Evolutionary conservation across 2,888 invertebrate species (phyloP), one percentile per base, ranked within the genome.

Genomic region (Leptinotarsa peninsularis): DNA sequence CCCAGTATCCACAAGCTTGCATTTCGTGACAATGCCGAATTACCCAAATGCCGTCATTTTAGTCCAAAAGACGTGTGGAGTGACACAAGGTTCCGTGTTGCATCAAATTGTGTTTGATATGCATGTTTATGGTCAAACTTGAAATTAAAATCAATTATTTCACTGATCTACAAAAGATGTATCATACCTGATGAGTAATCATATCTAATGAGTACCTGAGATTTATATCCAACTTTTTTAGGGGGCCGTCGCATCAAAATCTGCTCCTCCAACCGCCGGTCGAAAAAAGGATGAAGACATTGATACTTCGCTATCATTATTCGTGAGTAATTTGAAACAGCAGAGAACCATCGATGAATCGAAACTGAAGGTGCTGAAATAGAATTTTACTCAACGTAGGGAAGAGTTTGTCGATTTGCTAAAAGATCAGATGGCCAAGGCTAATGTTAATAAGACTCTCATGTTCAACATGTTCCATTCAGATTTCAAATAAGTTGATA

Each of bases 301-400:
- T 15, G 97, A 97, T 82, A 92, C 90, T 0, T 92, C 94, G 0
- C 95, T 96, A 0, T 88, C 96, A 3, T 89, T 98, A 66, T 93
- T 94, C 0, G 91, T 93, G 21, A 97, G 96, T 85, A 96, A 94
- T 85, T 90, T 95, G 69, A 99, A 99, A 88, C 95, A 96, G 86
- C 97, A 98, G 87, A 91, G 99, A 72, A 92, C 96, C 66, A 94
- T 96, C 67, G 99, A 99, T 85, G 99, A 99, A 87, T 96, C 96
- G 84, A 96, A 96, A 87, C 90, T 98, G 74, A 97, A 97, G 90
- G 93, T 95, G 5, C 89, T 98, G 23, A 97, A 96, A 87, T 98
- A 98, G 98, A 97, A 98, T 87, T 99, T 99, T 85, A 94, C 96
- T 0, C 93, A 95, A 0, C 98, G 99, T 0, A 91, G 97, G 43